A percentile compares a stretch with the other conserved stretches of the same genome.
These are phyloP conservation scores for Leptonema lineaticorne DNA, from an alignment of 1,140 invertebrate species.

Conservation along the genomic window DNA sequence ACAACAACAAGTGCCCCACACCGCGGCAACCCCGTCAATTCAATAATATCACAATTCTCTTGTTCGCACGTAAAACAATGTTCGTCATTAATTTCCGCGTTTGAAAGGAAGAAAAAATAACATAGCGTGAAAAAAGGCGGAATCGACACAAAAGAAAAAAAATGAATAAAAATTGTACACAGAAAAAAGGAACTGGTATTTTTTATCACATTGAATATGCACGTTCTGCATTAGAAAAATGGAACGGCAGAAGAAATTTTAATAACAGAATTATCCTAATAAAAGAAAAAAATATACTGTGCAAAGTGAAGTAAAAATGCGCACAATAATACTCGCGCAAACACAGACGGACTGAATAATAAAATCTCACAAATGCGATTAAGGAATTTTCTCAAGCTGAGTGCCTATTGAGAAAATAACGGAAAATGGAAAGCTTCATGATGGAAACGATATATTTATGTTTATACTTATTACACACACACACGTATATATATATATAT, in stretches of 20 bases:
- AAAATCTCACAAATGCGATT: constrained; percentile 36
- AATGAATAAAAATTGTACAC: neutral
- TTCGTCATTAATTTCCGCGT: too few species aligned
- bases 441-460: neutral
- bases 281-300: constrained; percentile 31
- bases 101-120: too few species aligned
- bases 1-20: too few species aligned
- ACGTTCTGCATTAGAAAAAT: constrained; percentile 25
- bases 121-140: too few species aligned
- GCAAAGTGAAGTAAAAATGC: constrained; percentile 30
- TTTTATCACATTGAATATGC: neutral
- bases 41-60: constrained; percentile 24
- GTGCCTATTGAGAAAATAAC: constrained; percentile 35
- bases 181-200: neutral
- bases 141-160: neutral
- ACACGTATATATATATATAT: neutral
- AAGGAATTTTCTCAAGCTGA: constrained; percentile 33
- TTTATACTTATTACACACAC: neutral
- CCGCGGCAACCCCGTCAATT: constrained; percentile 19
- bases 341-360: constrained; percentile 32
- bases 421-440: constrained; percentile 18
- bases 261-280: constrained; percentile 32
- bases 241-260: constrained; percentile 22
- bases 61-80: neutral
- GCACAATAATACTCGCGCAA: constrained; percentile 24